These are phyloP conservation scores for Chelonus formosanus DNA, from an alignment of 2,888 invertebrate species.

Conservation along the genomic window DNA sequence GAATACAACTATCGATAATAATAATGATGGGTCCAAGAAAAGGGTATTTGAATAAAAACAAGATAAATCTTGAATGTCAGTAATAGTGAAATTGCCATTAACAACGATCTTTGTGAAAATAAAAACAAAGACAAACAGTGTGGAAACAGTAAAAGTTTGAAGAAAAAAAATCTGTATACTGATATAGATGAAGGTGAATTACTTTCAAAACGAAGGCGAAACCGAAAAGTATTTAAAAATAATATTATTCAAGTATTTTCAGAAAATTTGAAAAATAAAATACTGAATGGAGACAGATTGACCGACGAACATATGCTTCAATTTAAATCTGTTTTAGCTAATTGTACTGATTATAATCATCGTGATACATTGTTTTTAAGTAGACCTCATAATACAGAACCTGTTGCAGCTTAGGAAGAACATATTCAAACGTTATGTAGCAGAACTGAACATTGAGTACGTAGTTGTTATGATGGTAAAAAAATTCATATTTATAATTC, in stretches of 20 bases:
- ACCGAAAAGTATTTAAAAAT: no score
- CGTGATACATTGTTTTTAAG: conserved; percentile 18
- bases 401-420: conserved; percentile 9
- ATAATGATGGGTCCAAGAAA: no score
- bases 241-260: no score
- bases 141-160: background rate
- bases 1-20: no score
- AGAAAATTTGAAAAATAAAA: background rate
- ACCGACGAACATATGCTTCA: no score
- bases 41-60: no score
- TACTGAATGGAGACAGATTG: background rate
- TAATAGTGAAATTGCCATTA: no score
- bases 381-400: conserved; percentile 16
- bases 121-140: background rate
- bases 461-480: conserved; percentile 24
- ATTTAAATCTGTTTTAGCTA: conserved; percentile 15
- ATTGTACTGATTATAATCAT: conserved; percentile 17
- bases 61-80: no score
- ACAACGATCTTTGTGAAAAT: background rate
- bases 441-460: conserved; percentile 26
- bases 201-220: no score
- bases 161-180: no score
- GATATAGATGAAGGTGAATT: no score
- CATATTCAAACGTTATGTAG: conserved; percentile 33
- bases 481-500: conserved; percentile 32